phyloP scores from a whole-genome alignment of 2,113 vertebrate genomes.

The Urocitellus parryii region DNA sequence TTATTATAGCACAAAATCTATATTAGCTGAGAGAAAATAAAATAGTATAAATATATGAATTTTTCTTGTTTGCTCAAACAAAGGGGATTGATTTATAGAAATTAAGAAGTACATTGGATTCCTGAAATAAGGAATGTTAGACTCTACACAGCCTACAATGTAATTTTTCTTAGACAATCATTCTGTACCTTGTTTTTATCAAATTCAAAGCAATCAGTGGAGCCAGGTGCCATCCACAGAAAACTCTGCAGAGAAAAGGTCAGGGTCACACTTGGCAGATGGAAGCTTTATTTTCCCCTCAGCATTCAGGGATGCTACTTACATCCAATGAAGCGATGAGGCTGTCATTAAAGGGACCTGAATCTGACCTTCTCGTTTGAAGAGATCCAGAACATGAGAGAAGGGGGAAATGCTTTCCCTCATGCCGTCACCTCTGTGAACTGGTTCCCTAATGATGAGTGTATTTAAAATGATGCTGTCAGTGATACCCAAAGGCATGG shows the following conservation, averaged over 20 bases:
- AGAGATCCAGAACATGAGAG: slow-evolving; percentile 64
- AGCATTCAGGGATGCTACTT: slow-evolving; percentile 50
- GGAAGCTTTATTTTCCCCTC: slow-evolving; percentile 23
- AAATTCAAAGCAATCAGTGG: slow-evolving; percentile 56
- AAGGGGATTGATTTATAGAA: neutral
- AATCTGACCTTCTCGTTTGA: slow-evolving; percentile 71
- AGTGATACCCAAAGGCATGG: slow-evolving; percentile 3
- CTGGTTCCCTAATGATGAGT: slow-evolving; percentile 50
- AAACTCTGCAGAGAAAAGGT: slow-evolving; percentile 46
- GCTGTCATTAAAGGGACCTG: slow-evolving; percentile 64
- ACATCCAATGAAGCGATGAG: neutral
- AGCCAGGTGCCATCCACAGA: neutral
- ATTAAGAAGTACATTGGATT: neutral
- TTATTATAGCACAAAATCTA: slow-evolving; percentile 2
- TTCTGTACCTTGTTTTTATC: slow-evolving; percentile 51
- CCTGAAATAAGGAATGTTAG: neutral
- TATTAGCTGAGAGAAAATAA: neutral
- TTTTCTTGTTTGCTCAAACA: neutral
- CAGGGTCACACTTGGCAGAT: slow-evolving; percentile 63
- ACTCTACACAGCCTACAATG: neutral
- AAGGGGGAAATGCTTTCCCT: slow-evolving; percentile 61
- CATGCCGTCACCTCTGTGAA: slow-evolving; percentile 68
- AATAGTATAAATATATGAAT: neutral
- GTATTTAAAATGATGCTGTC: slow-evolving; percentile 56
- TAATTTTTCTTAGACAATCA: neutral